Evolutionary conservation across 1,140 invertebrate species (phyloP).

Genomic region (Venustaconcha ellipsiformis): DNA sequence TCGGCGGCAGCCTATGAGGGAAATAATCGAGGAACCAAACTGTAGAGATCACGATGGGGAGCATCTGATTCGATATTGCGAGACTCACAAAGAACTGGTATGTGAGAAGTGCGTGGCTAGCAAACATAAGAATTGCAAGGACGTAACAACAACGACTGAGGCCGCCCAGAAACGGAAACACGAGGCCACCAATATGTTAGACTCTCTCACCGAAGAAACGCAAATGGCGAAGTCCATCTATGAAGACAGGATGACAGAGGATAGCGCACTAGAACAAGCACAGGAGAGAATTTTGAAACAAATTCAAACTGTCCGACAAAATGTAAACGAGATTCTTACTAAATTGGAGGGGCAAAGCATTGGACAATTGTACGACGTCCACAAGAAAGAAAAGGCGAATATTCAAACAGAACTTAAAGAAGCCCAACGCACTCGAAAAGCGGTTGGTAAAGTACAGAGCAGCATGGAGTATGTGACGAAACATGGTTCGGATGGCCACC

Average conservation of each 20-base stretch:
- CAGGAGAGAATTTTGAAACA: conserved; percentile 5
- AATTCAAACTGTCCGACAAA: conserved; percentile 18
- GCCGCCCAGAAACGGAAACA: conserved; percentile 7
- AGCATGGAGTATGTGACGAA: conserved; percentile 11
- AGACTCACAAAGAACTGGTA: conserved; percentile 15
- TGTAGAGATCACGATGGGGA: conserved; percentile 20
- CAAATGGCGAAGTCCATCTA: conserved; percentile 17
- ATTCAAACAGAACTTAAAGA: conserved; percentile 24
- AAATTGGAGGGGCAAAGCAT: conserved; percentile 28
- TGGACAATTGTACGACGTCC: conserved; percentile 5
- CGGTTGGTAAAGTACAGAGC: conserved; percentile 17
- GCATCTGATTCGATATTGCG: conserved; percentile 24
- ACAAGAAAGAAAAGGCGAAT: conserved; percentile 13
- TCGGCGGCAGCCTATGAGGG: conserved; percentile 10
- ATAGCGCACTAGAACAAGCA: conserved; percentile 13
- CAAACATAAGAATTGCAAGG: conserved; percentile 20
- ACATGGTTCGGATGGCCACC: conserved; percentile 24
- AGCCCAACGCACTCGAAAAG: conserved; percentile 25
- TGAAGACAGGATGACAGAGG: conserved; percentile 20
- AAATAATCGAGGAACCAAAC: conserved; percentile 17
- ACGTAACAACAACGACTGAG: conserved; percentile 13
- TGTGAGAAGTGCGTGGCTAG: conserved; percentile 31
- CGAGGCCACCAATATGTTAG: background rate
- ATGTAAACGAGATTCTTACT: conserved; percentile 20
- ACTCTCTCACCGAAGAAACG: conserved; percentile 12